Conservation (phyloP, 2,888 invertebrate genomes). For the Eremobia ochroleuca region DNA sequence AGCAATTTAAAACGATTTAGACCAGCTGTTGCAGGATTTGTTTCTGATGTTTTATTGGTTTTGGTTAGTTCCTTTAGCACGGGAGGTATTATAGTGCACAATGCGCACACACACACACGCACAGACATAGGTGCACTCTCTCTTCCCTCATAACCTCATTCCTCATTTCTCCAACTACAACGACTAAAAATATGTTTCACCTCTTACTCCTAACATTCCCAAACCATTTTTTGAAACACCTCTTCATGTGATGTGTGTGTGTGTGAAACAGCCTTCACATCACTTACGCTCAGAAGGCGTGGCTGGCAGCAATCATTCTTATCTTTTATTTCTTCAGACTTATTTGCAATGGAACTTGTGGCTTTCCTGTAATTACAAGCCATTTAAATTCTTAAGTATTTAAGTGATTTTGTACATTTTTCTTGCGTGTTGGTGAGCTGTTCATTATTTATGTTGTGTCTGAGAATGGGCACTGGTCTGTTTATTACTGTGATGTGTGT, state of each 20-base stretch:
- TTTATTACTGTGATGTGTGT: constrained; percentile 10
- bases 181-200: neutral
- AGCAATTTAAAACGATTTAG: constrained; percentile 46
- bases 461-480: constrained; percentile 33
- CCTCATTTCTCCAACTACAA: neutral
- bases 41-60: constrained; percentile 29
- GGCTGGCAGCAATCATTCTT: constrained; percentile 55
- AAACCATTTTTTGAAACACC: neutral
- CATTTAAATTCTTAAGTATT: constrained; percentile 57
- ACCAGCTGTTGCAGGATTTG: constrained; percentile 1
- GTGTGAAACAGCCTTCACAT: constrained; percentile 35
- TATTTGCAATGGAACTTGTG: constrained; percentile 58
- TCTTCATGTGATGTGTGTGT: neutral
- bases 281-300: constrained; percentile 52
- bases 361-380: constrained; percentile 61
- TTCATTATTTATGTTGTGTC: constrained; percentile 44
- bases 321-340: constrained; percentile 58
- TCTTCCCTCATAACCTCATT: neutral
- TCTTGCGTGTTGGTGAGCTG: constrained; percentile 45
- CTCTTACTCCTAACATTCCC: neutral
- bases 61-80: neutral
- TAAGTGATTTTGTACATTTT: constrained; percentile 59
- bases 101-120: too few relatives aligned
- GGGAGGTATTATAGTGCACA: neutral
- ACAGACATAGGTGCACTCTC: neutral